Evolutionary conservation across 1,140 invertebrate genomes (phyloP).

Genomic region (Neodiprion lecontei): DNA sequence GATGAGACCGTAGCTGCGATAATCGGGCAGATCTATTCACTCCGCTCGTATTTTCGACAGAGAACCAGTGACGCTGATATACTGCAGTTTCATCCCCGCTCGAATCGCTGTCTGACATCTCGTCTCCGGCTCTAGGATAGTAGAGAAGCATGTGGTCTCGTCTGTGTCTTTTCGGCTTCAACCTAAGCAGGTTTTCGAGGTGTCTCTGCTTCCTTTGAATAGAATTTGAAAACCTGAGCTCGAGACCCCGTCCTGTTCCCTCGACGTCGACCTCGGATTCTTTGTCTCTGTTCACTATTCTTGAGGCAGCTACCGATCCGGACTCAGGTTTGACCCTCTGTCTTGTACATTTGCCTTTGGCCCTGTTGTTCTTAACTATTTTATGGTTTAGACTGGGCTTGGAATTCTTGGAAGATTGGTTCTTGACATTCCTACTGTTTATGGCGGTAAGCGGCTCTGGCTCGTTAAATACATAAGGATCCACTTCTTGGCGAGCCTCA

Average conservation of each 20-base stretch:
- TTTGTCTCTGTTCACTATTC: not conserved
- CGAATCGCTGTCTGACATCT: constrained; percentile 58
- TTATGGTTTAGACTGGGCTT: constrained; percentile 37
- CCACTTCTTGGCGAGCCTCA: constrained; percentile 54
- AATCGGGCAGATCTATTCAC: constrained; percentile 58
- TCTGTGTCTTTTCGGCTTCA: constrained; percentile 41
- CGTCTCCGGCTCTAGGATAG: constrained; percentile 57
- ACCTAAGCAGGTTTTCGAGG: constrained; percentile 35
- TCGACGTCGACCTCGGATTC: constrained; percentile 11
- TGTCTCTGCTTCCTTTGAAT: constrained; percentile 37
- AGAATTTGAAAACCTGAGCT: constrained; percentile 36
- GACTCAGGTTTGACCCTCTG: constrained; percentile 42
- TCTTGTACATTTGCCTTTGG: constrained; percentile 52
- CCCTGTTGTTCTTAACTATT: constrained; percentile 43
- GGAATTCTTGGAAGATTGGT: constrained; percentile 42
- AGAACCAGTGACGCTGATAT: constrained; percentile 58
- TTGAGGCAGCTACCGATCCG: not conserved
- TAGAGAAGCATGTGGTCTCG: constrained; percentile 57
- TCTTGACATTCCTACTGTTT: constrained; percentile 43
- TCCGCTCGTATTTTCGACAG: constrained; percentile 41
- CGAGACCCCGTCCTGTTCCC: constrained; percentile 26
- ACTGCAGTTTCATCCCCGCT: constrained; percentile 55
- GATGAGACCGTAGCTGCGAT: constrained; percentile 61
- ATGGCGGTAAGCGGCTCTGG: constrained; percentile 51
- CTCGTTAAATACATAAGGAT: constrained; percentile 70